These are phyloP conservation scores for Athalia rosae DNA, from an alignment of 2,888 invertebrate genomes.

Conservation along the genomic window DNA sequence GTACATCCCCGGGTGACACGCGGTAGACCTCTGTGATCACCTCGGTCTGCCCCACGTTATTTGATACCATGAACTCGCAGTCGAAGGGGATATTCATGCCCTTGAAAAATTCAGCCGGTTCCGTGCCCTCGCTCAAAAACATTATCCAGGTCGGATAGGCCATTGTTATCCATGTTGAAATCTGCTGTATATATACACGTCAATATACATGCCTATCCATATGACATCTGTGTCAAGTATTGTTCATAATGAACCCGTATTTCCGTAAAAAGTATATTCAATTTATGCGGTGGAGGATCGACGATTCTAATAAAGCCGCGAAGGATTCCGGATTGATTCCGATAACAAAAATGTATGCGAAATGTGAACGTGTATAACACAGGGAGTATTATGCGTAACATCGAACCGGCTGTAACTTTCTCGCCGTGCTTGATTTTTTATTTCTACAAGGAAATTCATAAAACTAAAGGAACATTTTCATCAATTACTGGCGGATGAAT, in stretches of 20 bases:
- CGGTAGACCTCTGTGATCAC: constrained; percentile 66
- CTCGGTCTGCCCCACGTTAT: constrained; percentile 51
- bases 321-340: too few relatives aligned
- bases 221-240: background rate
- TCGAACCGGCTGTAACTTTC: too few relatives aligned
- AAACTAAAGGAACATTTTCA: too few relatives aligned
- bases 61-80: constrained; percentile 62
- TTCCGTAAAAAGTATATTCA: background rate
- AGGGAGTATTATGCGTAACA: too few relatives aligned
- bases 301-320: too few relatives aligned
- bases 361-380: too few relatives aligned
- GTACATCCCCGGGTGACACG: constrained; percentile 54
- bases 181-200: constrained; percentile 55
- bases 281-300: background rate
- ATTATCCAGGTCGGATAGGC: constrained; percentile 69
- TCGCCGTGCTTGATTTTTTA: too few relatives aligned
- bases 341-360: too few relatives aligned
- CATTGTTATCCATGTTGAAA: constrained; percentile 68
- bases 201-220: background rate
- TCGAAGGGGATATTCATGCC: constrained; percentile 67
- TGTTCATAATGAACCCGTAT: background rate
- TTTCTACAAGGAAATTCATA: too few relatives aligned
- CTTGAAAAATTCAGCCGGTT: constrained; percentile 60
- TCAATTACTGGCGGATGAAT: too few relatives aligned
- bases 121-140: constrained; percentile 63